These are phyloP conservation scores for Nephrotoma appendiculata DNA, from an alignment of 2,888 invertebrate genomes.

Conservation along the genomic window DNA sequence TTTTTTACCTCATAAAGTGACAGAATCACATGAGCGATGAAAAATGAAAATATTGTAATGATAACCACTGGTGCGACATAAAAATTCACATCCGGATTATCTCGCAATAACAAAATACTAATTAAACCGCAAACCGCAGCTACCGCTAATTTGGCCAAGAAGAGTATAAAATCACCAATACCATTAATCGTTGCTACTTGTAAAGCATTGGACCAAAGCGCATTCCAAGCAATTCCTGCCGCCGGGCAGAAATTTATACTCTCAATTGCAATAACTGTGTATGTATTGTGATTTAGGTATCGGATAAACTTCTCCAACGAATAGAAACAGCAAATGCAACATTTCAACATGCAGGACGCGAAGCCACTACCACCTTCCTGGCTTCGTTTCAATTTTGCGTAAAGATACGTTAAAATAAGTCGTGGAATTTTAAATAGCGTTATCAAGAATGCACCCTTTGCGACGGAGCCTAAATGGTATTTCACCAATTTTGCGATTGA, in stretches of 20 bases:
- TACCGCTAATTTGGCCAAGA: constrained; percentile 66
- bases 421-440: constrained; percentile 86
- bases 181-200: constrained; percentile 87
- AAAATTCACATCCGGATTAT: constrained; percentile 59
- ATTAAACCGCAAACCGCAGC: constrained; percentile 69
- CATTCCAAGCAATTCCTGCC: constrained; percentile 75
- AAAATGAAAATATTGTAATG: constrained; percentile 73
- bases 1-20: constrained; percentile 74
- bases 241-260: constrained; percentile 83
- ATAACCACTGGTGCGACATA: constrained; percentile 76
- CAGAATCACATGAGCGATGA: constrained; percentile 84
- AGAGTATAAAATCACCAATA: constrained; percentile 83
- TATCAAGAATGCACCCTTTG: constrained; percentile 86
- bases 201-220: constrained; percentile 65
- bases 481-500: constrained; percentile 62
- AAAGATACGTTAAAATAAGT: constrained; percentile 74
- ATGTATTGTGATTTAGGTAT: constrained; percentile 88
- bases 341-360: constrained; percentile 57
- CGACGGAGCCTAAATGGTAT: constrained; percentile 90
- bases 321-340: constrained; percentile 82
- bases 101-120: constrained; percentile 60
- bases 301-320: constrained; percentile 83
- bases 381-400: constrained; percentile 64
- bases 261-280: constrained; percentile 86
- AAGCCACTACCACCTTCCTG: constrained; percentile 61